Evolutionary conservation across 1,140 invertebrate species (phyloP).

Genomic region (Thalassaphorura encarpata): DNA sequence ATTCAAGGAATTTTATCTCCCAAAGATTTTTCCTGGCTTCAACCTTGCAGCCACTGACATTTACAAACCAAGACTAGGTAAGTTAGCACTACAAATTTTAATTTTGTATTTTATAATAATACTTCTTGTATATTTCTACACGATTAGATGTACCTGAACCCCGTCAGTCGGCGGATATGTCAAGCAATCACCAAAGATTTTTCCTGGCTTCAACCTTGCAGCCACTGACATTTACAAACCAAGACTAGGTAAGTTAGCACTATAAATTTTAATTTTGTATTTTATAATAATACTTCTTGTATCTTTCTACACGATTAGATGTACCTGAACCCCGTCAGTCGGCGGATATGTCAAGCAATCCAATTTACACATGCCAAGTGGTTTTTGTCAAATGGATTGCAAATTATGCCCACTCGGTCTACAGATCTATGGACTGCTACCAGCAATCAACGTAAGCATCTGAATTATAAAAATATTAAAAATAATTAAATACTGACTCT

Average conservation of each 20-base stretch:
- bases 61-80: conserved; percentile 77
- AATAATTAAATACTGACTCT: not conserved
- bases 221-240: conserved; percentile 83
- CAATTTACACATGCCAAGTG: conserved; percentile 60
- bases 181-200: conserved; percentile 65
- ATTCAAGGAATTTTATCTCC: conserved; percentile 84
- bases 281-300: not conserved
- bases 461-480: not conserved
- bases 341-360: conserved; percentile 38
- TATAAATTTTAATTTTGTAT: not conserved
- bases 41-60: conserved; percentile 68
- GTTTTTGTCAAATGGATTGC: conserved; percentile 81
- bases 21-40: conserved; percentile 82
- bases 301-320: conserved; percentile 32
- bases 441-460: conserved; percentile 13
- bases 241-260: conserved; percentile 51
- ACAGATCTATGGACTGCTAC: conserved; percentile 17
- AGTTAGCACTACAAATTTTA: conserved; percentile 9
- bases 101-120: not conserved
- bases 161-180: conserved; percentile 33
- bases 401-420: conserved; percentile 58
- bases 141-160: conserved; percentile 35
- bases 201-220: conserved; percentile 72
- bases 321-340: conserved; percentile 34
- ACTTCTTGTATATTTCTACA: conserved; percentile 16